Evolutionary conservation across 2,888 invertebrate species (phyloP), one percentile per base, ranked within the genome.

Genomic region (Chymomyza procnemis): DNA sequence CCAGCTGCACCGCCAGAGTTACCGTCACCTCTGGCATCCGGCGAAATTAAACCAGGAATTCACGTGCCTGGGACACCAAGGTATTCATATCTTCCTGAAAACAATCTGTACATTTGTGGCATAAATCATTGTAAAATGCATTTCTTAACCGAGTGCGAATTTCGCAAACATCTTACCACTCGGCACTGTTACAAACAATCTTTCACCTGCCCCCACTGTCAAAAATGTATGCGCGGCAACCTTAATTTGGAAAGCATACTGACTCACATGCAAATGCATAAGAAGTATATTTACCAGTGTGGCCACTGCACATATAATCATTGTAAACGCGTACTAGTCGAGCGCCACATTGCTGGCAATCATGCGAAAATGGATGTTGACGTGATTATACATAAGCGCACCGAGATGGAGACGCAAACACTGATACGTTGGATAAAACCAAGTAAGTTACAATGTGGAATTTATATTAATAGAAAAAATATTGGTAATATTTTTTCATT

Each of bases 241-340:
- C 4, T 0, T 1, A n/a, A 0, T 1, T 6, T 66, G 1, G 70
- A 74, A 0, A 67, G 55, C 55, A 93, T 96, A 65, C 90, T 95
- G 12, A 92, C 93, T 58, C 97, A 97, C 90, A 92, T 96, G 69
- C 94, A 94, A 85, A 93, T 95, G 91, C 97, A 97, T 90, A 95
- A 95, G 73, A 91, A 92, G 6, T 92, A 92, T 66, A 90, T 97
- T 46, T 96, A 94, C 89, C 94, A 94, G 77, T 97, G 96, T 89
- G 92, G 93, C 0, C 90, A 92, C 69, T 97, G 97, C 85, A 87
- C 91, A 46, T 94, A 93, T 88, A 92, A 94, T 74, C 94, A 95
- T 88, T 93, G 93, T 84, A 93, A 93, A 75, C 93, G 92, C 52
- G 91, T 92, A 57, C 90, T 93, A 8, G 92, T 96, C 2, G 95